These are phyloP conservation scores for Crotalus helleri DNA, from an alignment of 2,113 vertebrate genomes.

Conservation along the genomic window DNA sequence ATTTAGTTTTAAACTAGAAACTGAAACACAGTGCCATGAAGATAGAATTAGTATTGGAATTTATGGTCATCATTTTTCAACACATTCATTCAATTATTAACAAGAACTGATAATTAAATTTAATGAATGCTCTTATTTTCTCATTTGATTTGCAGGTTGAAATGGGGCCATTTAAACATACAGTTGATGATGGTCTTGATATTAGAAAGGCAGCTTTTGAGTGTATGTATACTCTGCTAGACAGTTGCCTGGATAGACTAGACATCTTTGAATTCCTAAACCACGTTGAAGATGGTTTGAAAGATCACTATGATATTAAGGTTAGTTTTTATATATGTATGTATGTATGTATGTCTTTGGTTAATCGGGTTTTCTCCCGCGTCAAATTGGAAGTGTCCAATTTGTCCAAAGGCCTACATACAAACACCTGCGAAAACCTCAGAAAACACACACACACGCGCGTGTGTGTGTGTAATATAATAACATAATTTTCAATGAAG, in stretches of 20 bases:
- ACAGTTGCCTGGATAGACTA: conserved; percentile 95
- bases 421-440: too few species aligned
- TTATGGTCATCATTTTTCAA: neutral
- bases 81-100: neutral
- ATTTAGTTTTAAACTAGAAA: neutral
- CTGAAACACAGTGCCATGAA: neutral
- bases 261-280: conserved; percentile 99
- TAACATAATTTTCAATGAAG: conserved; percentile 1
- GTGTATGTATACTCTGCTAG: conserved; percentile 98
- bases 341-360: neutral
- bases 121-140: neutral
- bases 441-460: neutral
- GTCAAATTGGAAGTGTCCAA: too few species aligned
- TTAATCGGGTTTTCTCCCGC: too few species aligned
- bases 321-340: conserved; percentile 61
- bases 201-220: conserved; percentile 97
- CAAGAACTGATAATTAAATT: neutral
- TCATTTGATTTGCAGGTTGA: conserved; percentile 80
- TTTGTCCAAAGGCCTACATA: too few species aligned
- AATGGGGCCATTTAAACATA: conserved; percentile 99
- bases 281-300: conserved; percentile 97
- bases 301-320: conserved; percentile 99
- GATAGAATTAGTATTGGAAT: neutral
- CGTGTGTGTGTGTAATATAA: neutral
- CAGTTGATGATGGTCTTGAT: conserved; percentile 94